Evolutionary conservation across 2,113 vertebrate genomes (phyloP).

Genomic region (Mesembrinibis cayennensis): DNA sequence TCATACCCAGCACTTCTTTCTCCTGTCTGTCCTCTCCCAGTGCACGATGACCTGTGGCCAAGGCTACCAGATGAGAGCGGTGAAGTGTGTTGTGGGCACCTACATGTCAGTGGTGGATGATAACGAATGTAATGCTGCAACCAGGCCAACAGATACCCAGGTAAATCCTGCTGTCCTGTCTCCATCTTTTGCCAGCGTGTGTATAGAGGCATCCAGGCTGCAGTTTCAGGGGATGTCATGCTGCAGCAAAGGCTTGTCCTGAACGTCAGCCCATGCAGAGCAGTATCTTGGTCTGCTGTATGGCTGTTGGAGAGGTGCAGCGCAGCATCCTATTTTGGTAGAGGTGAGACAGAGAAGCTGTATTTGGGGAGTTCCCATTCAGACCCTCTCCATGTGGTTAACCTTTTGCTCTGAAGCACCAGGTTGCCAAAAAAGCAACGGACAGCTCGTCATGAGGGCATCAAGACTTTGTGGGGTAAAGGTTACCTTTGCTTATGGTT

Average conservation of each 20-base stretch:
- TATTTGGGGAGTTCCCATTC: neutral
- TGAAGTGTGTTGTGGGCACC: conserved; percentile 90
- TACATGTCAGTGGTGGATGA: conserved; percentile 90
- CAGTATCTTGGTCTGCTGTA: neutral
- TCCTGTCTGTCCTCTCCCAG: conserved; percentile 62
- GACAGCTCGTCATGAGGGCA: neutral
- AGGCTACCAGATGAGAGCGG: conserved; percentile 93
- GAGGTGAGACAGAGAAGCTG: neutral
- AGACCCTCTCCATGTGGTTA: neutral
- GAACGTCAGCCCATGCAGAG: neutral
- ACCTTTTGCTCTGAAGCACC: neutral
- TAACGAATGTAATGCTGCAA: conserved; percentile 91
- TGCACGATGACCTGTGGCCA: conserved; percentile 93
- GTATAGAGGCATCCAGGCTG: neutral
- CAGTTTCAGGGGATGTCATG: neutral
- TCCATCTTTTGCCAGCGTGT: neutral
- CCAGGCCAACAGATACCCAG: conserved; percentile 90
- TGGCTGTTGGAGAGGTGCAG: neutral
- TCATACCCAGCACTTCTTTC: neutral
- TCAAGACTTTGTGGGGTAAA: neutral
- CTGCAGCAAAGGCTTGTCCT: neutral
- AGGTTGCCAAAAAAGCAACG: neutral
- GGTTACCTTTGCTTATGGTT: neutral
- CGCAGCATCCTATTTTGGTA: neutral
- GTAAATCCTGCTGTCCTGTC: conserved; percentile 65